A percentile compares a stretch with the other conserved stretches of the same genome.
Evolutionary conservation across 2,797 vertebrate genomes (phyloP).

Genomic region (Natrix natrix): DNA sequence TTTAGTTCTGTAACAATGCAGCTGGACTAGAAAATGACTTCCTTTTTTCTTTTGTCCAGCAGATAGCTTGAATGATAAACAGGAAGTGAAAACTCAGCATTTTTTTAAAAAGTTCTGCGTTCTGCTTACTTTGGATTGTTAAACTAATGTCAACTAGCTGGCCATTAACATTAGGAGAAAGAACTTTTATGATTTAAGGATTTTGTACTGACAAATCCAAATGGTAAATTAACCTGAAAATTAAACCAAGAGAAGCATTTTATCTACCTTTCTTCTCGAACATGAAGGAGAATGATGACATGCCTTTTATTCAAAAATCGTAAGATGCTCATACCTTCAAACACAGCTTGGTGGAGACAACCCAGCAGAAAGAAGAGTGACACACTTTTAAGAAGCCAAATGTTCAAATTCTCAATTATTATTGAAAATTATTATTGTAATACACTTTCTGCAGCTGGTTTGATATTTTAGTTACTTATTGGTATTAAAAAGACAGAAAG

Average conservation of each 20-base stretch:
- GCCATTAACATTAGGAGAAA: conserved; percentile 32
- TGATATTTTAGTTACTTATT: neutral
- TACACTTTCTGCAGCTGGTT: neutral
- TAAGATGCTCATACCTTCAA: neutral
- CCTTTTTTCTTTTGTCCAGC: conserved; percentile 33
- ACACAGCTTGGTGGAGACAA: neutral
- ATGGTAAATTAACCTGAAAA: conserved; percentile 29
- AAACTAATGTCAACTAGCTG: conserved; percentile 35
- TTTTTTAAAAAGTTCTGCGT: conserved; percentile 21
- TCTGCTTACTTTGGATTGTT: conserved; percentile 52
- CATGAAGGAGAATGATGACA: neutral
- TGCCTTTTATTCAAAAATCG: neutral
- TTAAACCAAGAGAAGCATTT: conserved; percentile 20
- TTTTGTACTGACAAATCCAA: neutral
- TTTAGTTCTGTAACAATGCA: conserved; percentile 45
- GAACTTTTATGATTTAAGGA: conserved; percentile 17
- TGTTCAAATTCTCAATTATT: neutral
- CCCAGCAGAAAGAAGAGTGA: neutral
- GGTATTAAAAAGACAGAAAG: neutral
- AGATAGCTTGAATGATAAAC: conserved; percentile 54
- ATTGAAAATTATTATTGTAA: neutral
- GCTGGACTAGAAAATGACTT: conserved; percentile 48
- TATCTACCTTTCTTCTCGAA: conserved; percentile 13
- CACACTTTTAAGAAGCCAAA: neutral
- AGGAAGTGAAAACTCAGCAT: conserved; percentile 63